phyloP scores from a whole-genome alignment of 2,888 invertebrate species.

The Ceratothoa steindachneri region DNA sequence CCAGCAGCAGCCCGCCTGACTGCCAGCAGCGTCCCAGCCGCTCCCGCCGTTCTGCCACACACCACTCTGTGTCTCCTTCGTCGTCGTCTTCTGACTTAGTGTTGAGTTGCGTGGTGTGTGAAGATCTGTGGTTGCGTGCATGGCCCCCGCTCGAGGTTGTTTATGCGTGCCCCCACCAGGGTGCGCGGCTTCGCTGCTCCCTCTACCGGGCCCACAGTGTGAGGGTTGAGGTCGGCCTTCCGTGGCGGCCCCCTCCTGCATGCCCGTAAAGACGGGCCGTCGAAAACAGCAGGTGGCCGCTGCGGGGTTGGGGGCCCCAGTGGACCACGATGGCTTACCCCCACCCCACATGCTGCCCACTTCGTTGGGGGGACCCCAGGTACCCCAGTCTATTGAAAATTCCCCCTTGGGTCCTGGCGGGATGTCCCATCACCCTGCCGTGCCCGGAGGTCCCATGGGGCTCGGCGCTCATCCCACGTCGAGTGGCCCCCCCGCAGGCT shows the following conservation, averaged over 20 bases:
- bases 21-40: slow-evolving; percentile 9
- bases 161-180: slow-evolving; percentile 13
- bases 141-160: slow-evolving; percentile 12
- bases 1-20: background rate
- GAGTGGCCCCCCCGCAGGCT: slow-evolving; percentile 29
- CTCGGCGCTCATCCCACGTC: slow-evolving; percentile 33
- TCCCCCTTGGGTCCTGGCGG: slow-evolving; percentile 29
- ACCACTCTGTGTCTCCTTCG: no score
- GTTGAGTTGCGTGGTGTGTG: slow-evolving; percentile 4
- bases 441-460: slow-evolving; percentile 25
- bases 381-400: slow-evolving; percentile 25
- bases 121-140: background rate
- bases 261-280: slow-evolving; percentile 47
- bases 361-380: slow-evolving; percentile 28
- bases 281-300: slow-evolving; percentile 45
- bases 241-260: slow-evolving; percentile 27
- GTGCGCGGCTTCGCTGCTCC: slow-evolving; percentile 7
- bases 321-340: slow-evolving; percentile 46
- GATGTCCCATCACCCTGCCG: slow-evolving; percentile 30
- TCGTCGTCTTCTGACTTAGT: no score
- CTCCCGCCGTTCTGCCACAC: background rate
- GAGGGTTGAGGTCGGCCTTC: slow-evolving; percentile 15
- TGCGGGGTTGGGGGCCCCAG: slow-evolving; percentile 45
- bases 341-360: slow-evolving; percentile 41
- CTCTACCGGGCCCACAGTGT: slow-evolving; percentile 2